These are phyloP conservation scores for Chloroceryle inda DNA, from an alignment of 2,797 vertebrate genomes.

Conservation along the genomic window DNA sequence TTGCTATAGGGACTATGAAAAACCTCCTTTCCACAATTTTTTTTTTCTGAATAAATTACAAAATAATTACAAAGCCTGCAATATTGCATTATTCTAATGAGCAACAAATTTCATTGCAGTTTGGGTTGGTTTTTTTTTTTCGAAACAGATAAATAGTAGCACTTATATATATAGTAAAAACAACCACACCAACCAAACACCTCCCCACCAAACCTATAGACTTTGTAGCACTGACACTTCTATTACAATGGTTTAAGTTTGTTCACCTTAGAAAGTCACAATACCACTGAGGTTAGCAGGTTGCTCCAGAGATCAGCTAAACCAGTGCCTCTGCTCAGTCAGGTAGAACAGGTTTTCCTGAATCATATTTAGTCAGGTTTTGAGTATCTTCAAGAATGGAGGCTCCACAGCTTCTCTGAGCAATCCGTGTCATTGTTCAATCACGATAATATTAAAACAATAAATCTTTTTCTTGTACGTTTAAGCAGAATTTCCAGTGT, in stretches of 20 bases:
- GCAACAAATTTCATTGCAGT: neutral
- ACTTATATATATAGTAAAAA: neutral
- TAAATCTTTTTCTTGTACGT: neutral
- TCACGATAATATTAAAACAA: neutral
- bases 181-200: neutral
- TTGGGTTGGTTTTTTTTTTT: neutral
- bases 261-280: neutral
- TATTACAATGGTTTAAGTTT: neutral
- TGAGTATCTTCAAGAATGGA: neutral
- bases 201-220: accelerated
- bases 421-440: neutral
- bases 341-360: neutral
- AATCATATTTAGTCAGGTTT: neutral
- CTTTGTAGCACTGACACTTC: neutral
- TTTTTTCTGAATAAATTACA: neutral
- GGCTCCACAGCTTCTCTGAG: neutral
- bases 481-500: neutral
- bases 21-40: neutral
- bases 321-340: neutral
- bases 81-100: neutral
- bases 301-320: neutral
- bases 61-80: neutral
- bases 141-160: neutral
- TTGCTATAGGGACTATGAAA: neutral
- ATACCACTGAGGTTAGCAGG: neutral